Evolutionary conservation across 2,797 vertebrate genomes (phyloP), one percentile per base, ranked within the genome.

Genomic region (Pipistrellus kuhlii): DNA sequence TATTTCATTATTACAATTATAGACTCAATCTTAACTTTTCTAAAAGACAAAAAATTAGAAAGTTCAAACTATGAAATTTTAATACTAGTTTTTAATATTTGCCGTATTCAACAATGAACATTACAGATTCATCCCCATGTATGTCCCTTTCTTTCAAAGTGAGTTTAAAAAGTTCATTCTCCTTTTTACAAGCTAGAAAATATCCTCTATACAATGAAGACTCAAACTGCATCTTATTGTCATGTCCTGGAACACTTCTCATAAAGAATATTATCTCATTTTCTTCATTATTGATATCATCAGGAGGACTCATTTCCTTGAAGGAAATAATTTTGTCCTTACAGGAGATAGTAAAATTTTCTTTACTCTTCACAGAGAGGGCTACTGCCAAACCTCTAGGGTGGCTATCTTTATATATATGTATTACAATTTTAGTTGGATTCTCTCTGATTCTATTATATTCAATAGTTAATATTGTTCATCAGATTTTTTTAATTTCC

Each of bases 251-350:
- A 88, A 97, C 91, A 30, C 23, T 32, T 91, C 59, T 96, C 91
- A 94, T 73, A 80, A 96, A 97, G 85, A 97, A 97, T 90, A 97
- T 90, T 81, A 97, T 82, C 68, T 96, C 97, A 80, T 77, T 96
- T 93, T 73, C 48, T 90, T 75, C 90, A 18, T 81, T 78, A n/a
- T 8, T 23, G 71, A 97, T 97, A 59, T 51, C 4, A 5, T 94
- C 12, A 59, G 97, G 96, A 89, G 96, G 96, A 73, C 0, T 18
- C 51, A 95, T 93, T 95, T 96, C 75, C 97, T 97, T 89, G 95
- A 97, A 97, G 76, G 89, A 76, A 95, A 96, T 13, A 64, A 0
- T 46, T 94, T 95, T 96, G 93, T 97, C 38, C 55, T 94, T 25
- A 85, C 97, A 97, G 89, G 95, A 96, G 12, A 97, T 94, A 44